Base-by-base conservation (phyloP, 2,797 vertebrate species). In the Champsocephalus esox region DNA sequence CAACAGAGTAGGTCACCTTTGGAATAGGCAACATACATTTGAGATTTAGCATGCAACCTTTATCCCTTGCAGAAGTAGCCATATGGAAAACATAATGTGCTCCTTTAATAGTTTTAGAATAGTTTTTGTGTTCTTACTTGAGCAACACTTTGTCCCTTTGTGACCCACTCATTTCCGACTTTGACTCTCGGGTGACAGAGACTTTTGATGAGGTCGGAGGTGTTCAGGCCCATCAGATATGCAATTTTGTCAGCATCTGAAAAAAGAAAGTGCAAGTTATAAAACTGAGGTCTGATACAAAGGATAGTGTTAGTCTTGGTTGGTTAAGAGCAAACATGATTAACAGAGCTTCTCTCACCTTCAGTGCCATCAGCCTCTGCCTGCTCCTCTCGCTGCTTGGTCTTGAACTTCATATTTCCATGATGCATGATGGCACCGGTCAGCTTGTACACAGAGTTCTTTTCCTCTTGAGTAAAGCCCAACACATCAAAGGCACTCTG, bases 321-420 rank as follows among this genome's bases (percentile, higher is more conserved):
- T 54, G 9, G 17, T 70, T 73, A 59, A 49, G 17, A 66, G 44
- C 32, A 14, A 69, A 61, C 1, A 11, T 65, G 12, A 57, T 12
- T 46, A 56, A 48, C 11, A 21, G 7, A 58, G 49, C 21, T 7
- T 43, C 24, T 66, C 56, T 69, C 9, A 95, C 96, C 96, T 91
- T 98, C 97, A 0, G 96, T 97, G 80, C 97, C 96, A 0, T 97
- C 97, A 0, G 97, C 95, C 81, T 99, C 97, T 0, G 97, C 97
- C 86, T 98, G 97, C 84, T 98, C 97, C 83, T 98, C 97, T 6
- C 97, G 87, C 49, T 94, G 96, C 64, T 96, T 98, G 87, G 92
- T 94, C 74, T 99, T 99, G 84, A 98, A 98, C 82, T 95, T 98
- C 97, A 98, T 98, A 90, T 98, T 98, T 10, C 97, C 97, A 0